These are phyloP conservation scores for Ectemnius cavifrons DNA, from an alignment of 2,888 invertebrate species.

Conservation along the genomic window DNA sequence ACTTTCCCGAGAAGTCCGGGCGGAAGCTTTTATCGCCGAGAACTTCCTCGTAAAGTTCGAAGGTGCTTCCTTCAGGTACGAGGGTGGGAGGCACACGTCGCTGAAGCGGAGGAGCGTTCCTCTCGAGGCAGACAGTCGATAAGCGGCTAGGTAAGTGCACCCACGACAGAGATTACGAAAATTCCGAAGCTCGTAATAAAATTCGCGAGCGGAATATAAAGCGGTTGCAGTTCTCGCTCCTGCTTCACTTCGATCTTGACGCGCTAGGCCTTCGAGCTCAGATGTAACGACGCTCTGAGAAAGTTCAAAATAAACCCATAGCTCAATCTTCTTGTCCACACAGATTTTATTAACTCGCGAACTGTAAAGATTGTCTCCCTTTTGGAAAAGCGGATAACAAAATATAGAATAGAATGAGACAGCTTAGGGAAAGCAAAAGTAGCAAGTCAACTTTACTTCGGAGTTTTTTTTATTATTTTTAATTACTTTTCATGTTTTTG, in stretches of 20 bases:
- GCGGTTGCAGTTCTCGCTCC: conserved; percentile 1
- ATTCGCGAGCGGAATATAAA: conserved; percentile 61
- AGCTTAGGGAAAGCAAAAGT: no score
- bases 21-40: background rate
- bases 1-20: background rate
- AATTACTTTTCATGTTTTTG: no score
- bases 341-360: no score
- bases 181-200: conserved; percentile 57
- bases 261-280: conserved; percentile 14
- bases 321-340: no score
- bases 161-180: conserved; percentile 42
- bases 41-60: conserved; percentile 4
- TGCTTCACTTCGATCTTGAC: conserved; percentile 34
- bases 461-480: no score
- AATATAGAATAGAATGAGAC: no score
- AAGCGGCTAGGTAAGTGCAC: conserved; percentile 18
- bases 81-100: background rate
- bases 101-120: background rate
- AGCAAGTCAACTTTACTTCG: no score
- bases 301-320: no score
- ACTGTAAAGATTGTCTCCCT: no score
- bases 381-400: no score
- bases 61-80: conserved; percentile 3
- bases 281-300: no score
- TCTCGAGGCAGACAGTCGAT: conserved; percentile 6